Base-by-base conservation (phyloP, 1,140 invertebrate genomes). In the Saccostrea cuccullata region DNA sequence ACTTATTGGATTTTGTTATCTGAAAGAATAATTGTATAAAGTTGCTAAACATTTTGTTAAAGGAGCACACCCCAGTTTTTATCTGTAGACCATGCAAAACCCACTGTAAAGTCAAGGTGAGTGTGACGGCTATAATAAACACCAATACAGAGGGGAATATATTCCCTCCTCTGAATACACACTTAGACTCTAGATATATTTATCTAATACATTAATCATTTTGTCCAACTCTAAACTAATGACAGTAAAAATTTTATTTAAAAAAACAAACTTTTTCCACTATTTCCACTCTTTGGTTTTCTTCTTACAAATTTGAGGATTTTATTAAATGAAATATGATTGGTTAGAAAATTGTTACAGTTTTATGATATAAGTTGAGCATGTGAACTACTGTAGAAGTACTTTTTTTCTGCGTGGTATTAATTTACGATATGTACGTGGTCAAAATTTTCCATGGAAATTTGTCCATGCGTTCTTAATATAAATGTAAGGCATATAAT, bases 41-140 rank as follows among this genome's bases (percentile, higher is more conserved):
- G 58, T 64, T 64, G 15, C 8, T 17, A 17, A 64, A 77, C 60
- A 77, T 77, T 77, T 77, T 30, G 26, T 77, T 77, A 77, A 77
- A 77, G 70, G 70, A 77, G 26, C 23, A 36, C 70, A 30, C 70
- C 70, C 30, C 23, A 77, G 70, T 77, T 30, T 77, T 77, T 77
- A 30, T 77, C 70, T 77, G 70, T 77, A 77, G 26, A 77, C 30
- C 23, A 23, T 36, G 70, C 70, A 77, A 77, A 77, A 77, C 26
- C 26, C 26, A 26, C 11, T 1, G 26, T 36, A 12, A 26, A 40
- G 26, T 26, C 70, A 36, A 77, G 70, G 70, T 77, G 70, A 77
- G 70, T 77, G 70, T 77, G 70, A 1, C 13, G 70, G 11, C 13
- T 15, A 36, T 26, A 77, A 13, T 4, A 36, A 13, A 64, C 17